phyloP scores from a whole-genome alignment of 2,888 invertebrate species.

The Petrolisthes manimaculis region DNA sequence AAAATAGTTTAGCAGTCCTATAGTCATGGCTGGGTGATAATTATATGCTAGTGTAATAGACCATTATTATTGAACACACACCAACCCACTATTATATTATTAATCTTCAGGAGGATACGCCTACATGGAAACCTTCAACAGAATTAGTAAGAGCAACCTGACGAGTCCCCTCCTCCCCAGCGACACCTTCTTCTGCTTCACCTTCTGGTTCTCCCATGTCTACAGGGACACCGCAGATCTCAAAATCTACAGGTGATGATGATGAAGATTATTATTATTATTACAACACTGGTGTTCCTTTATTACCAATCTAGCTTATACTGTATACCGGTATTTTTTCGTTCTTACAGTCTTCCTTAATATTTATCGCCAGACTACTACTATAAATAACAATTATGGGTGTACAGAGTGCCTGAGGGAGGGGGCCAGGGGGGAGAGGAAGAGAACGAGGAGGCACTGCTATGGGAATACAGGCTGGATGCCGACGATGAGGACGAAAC shows the following conservation, averaged over 20 bases:
- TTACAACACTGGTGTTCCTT: too few species aligned
- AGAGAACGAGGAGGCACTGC: conserved; percentile 9
- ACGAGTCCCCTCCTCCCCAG: conserved; percentile 25
- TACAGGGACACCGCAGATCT: conserved; percentile 45
- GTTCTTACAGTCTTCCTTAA: neutral
- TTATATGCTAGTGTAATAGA: too few species aligned
- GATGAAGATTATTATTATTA: neutral
- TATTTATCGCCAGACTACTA: neutral
- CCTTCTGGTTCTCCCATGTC: conserved; percentile 49
- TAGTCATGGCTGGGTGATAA: too few species aligned
- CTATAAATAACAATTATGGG: neutral
- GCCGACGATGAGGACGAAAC: neutral
- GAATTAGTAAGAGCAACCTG: conserved; percentile 28
- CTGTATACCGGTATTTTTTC: too few species aligned
- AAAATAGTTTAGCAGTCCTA: too few species aligned
- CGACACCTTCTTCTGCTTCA: conserved; percentile 33
- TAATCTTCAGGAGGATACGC: conserved; percentile 41
- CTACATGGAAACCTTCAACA: conserved; percentile 49
- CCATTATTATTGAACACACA: too few species aligned
- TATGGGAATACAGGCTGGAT: conserved; percentile 21
- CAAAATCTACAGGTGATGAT: conserved; percentile 35
- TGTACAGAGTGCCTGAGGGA: neutral
- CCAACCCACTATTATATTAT: too few species aligned
- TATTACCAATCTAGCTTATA: too few species aligned
- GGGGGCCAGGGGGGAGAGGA: conserved; percentile 11